Evolutionary conservation across 2,888 invertebrate genomes (phyloP).

Genomic region (Cryptocephalus primarius): DNA sequence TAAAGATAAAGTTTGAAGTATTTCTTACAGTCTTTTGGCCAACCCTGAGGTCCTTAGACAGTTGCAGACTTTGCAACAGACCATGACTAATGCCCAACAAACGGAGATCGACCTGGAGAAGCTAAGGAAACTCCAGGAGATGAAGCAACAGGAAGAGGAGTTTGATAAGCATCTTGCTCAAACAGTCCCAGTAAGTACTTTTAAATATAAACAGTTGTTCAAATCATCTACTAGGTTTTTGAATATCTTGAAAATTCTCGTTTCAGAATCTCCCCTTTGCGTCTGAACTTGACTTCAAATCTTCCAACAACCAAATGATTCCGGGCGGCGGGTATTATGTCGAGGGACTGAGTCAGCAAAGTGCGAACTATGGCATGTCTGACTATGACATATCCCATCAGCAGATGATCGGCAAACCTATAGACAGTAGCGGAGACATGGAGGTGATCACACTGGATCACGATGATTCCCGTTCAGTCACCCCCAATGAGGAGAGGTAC

Average conservation of each 20-base stretch:
- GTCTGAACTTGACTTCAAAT: slow-evolving; percentile 52
- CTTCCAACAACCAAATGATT: slow-evolving; percentile 28
- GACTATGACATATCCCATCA: slow-evolving; percentile 3
- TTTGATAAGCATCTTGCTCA: slow-evolving; percentile 66
- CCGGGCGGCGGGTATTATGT: slow-evolving; percentile 13
- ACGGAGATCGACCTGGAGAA: slow-evolving; percentile 55
- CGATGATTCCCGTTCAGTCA: slow-evolving; percentile 41
- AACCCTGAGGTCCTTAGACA: slow-evolving; percentile 86
- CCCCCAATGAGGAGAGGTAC: slow-evolving; percentile 33
- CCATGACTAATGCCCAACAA: slow-evolving; percentile 39
- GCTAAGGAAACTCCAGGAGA: slow-evolving; percentile 53
- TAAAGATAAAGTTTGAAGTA: background rate
- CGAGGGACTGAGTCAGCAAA: slow-evolving; percentile 41
- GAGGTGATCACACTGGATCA: slow-evolving; percentile 43
- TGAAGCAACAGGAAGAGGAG: slow-evolving; percentile 64
- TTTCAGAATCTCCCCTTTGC: slow-evolving; percentile 53
- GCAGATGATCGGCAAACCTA: slow-evolving; percentile 25
- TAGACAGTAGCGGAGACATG: slow-evolving; percentile 41
- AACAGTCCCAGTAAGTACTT: slow-evolving; percentile 51
- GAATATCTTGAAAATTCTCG: background rate
- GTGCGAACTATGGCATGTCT: slow-evolving; percentile 41
- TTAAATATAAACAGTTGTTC: too few relatives aligned
- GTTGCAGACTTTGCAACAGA: slow-evolving; percentile 56
- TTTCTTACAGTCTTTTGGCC: slow-evolving; percentile 50
- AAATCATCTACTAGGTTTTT: background rate